Evolutionary conservation across 2,888 invertebrate genomes (phyloP).

Genomic region (Platynereis dumerilii): DNA sequence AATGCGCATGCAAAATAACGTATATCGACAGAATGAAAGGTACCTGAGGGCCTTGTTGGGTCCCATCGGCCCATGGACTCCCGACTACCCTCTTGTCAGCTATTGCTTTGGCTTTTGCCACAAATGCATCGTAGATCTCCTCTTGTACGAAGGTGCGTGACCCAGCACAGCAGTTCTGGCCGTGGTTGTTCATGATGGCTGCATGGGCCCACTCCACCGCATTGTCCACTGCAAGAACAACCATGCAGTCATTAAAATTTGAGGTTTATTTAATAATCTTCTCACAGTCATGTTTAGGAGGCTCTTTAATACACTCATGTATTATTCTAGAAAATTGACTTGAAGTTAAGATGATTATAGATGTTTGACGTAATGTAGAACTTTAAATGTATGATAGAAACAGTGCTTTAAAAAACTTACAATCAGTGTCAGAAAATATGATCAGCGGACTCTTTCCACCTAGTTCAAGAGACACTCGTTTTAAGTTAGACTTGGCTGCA

Average conservation of each 20-base stretch:
- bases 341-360: too few species aligned
- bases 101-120: conserved; percentile 74
- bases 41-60: conserved; percentile 88
- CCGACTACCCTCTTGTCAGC: conserved; percentile 83
- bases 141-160: conserved; percentile 89
- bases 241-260: too few species aligned
- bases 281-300: too few species aligned
- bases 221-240: conserved; percentile 43
- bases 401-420: too few species aligned
- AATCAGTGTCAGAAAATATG: conserved; percentile 82
- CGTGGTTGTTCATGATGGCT: conserved; percentile 91
- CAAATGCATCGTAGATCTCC: conserved; percentile 89
- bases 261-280: too few species aligned
- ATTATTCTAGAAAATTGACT: too few species aligned
- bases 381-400: too few species aligned
- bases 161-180: conserved; percentile 92
- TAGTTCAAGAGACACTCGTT: conserved; percentile 86
- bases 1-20: too few species aligned
- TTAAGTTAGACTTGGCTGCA: conserved; percentile 77
- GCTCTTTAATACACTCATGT: too few species aligned
- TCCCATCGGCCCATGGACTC: conserved; percentile 81
- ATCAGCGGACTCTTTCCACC: conserved; percentile 96
- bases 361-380: too few species aligned
- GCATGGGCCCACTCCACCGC: conserved; percentile 76
- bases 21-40: too few species aligned